These are phyloP conservation scores for Drosophila arawakana DNA, from an alignment of 1,140 invertebrate genomes.

Conservation along the genomic window DNA sequence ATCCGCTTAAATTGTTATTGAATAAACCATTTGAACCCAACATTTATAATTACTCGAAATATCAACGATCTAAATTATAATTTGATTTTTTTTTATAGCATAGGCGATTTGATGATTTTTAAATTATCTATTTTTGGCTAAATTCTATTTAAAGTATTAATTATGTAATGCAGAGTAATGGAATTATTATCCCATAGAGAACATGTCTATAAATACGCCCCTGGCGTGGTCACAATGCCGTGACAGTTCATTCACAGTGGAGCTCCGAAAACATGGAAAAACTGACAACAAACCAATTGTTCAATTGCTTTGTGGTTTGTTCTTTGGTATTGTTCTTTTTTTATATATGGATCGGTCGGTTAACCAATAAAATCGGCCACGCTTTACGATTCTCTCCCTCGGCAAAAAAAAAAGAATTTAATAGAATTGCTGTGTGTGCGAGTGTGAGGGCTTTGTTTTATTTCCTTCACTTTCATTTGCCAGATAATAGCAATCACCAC, in stretches of 20 bases:
- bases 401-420: conserved; percentile 27
- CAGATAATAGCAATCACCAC: conserved; percentile 35
- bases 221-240: conserved; percentile 44
- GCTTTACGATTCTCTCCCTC: conserved; percentile 50
- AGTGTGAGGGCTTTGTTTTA: conserved; percentile 11
- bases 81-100: too few relatives aligned
- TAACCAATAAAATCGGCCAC: conserved; percentile 70
- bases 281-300: conserved; percentile 57
- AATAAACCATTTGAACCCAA: too few relatives aligned
- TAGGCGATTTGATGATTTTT: background rate
- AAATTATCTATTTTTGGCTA: background rate
- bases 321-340: too few relatives aligned
- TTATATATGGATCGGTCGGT: conserved; percentile 38
- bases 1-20: too few relatives aligned
- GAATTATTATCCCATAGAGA: conserved; percentile 34
- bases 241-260: conserved; percentile 52
- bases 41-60: too few relatives aligned
- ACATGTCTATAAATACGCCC: conserved; percentile 46
- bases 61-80: background rate
- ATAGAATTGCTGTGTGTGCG: conserved; percentile 40
- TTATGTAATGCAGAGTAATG: conserved; percentile 26
- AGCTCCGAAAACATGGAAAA: conserved; percentile 13
- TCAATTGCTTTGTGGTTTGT: conserved; percentile 63
- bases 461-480: conserved; percentile 54
- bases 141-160: conserved; percentile 17